phyloP scores from a whole-genome alignment of 2,113 vertebrate genomes.

The Carlito syrichta region DNA sequence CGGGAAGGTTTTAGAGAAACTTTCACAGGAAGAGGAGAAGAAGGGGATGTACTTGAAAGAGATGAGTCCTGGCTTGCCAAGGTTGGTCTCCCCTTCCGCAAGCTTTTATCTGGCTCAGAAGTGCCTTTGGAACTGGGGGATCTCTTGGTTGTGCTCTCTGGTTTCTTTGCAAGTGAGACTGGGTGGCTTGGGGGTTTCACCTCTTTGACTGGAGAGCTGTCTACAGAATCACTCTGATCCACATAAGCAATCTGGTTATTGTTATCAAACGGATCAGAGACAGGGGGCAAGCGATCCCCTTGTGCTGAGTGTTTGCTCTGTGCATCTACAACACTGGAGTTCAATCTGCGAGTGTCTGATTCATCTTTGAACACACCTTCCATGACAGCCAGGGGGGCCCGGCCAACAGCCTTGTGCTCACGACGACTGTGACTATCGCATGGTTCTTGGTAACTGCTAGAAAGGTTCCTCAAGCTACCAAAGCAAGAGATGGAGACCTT shows the following conservation, averaged over 20 bases:
- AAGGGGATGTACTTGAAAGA: slow-evolving; percentile 78
- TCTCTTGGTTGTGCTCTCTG: slow-evolving; percentile 80
- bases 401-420: slow-evolving; percentile 87
- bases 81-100: slow-evolving; percentile 87
- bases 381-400: slow-evolving; percentile 93
- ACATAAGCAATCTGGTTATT: slow-evolving; percentile 94
- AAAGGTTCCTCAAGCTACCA: slow-evolving; percentile 86
- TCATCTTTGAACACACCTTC: slow-evolving; percentile 89
- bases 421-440: slow-evolving; percentile 83
- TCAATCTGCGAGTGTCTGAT: slow-evolving; percentile 79
- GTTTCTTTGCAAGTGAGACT: slow-evolving; percentile 78
- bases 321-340: slow-evolving; percentile 79
- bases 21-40: slow-evolving; percentile 85
- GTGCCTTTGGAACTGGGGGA: slow-evolving; percentile 80
- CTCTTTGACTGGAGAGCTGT: slow-evolving; percentile 90
- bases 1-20: slow-evolving; percentile 79
- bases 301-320: slow-evolving; percentile 83
- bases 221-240: slow-evolving; percentile 91
- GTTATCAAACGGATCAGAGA: slow-evolving; percentile 90
- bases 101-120: slow-evolving; percentile 85
- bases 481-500: slow-evolving; percentile 95
- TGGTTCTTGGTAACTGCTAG: slow-evolving; percentile 81
- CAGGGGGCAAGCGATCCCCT: slow-evolving; percentile 81
- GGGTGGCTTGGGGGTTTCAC: slow-evolving; percentile 83
- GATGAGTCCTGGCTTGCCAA: slow-evolving; percentile 82